phyloP scores from a whole-genome alignment of 2,888 invertebrate species.

The Drosophila atripex region DNA sequence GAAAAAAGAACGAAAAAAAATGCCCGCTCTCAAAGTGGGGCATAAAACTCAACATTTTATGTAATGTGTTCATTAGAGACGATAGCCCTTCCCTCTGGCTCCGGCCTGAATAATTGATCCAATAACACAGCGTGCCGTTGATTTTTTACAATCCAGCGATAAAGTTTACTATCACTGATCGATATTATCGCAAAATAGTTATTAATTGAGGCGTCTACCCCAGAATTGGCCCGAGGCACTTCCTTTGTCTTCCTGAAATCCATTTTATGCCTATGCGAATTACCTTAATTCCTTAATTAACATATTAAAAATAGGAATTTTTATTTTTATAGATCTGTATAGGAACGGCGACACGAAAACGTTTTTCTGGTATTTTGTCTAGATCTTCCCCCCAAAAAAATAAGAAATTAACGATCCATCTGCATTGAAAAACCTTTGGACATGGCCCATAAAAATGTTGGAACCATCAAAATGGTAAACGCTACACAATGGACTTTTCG shows the following conservation, averaged over 20 bases:
- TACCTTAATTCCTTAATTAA: conserved; percentile 54
- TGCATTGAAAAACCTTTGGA: conserved; percentile 53
- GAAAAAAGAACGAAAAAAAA: conserved; percentile 26
- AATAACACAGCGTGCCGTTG: conserved; percentile 74
- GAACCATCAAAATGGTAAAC: conserved; percentile 61
- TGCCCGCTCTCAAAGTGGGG: conserved; percentile 59
- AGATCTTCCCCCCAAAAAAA: conserved; percentile 5
- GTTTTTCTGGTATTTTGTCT: conserved; percentile 70
- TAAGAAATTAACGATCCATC: conserved; percentile 55
- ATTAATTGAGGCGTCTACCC: conserved; percentile 59
- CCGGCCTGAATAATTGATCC: conserved; percentile 65
- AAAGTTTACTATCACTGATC: conserved; percentile 71
- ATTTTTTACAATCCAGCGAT: conserved; percentile 74
- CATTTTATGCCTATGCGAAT: conserved; percentile 35
- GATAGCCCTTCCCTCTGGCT: conserved; percentile 25
- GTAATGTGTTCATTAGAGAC: conserved; percentile 76
- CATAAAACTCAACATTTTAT: conserved; percentile 74
- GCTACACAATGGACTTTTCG: conserved; percentile 32
- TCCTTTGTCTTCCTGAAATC: conserved; percentile 41
- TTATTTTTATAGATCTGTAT: conserved; percentile 59
- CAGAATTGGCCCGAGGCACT: conserved; percentile 49
- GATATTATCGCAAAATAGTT: conserved; percentile 77
- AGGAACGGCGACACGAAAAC: conserved; percentile 36
- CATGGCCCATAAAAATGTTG: conserved; percentile 54
- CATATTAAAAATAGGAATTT: conserved; percentile 65